A percentile compares a stretch with the other conserved stretches of the same genome.
phyloP scores from a whole-genome alignment of 2,797 vertebrate genomes.

The Cercopithecus neglectus region DNA sequence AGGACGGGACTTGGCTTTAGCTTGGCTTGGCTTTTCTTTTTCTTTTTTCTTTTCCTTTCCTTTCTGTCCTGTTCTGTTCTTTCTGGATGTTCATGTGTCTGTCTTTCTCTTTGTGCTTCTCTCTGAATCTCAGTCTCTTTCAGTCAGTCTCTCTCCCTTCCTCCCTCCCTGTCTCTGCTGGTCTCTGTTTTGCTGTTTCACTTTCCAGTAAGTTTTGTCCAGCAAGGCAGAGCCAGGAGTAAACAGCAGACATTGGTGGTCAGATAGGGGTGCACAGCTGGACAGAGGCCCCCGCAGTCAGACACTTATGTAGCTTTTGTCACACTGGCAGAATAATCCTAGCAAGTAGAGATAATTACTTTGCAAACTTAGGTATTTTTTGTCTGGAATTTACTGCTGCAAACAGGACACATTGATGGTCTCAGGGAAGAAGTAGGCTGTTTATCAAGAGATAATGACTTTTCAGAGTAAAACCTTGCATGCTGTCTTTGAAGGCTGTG shows the following conservation, averaged over 20 bases:
- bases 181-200: not conserved
- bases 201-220: rapidly evolving
- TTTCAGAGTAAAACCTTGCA: not conserved
- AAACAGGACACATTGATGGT: not conserved
- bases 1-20: not conserved
- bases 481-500: not conserved
- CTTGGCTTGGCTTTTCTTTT: too few relatives aligned
- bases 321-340: not conserved
- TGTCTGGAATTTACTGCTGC: not conserved
- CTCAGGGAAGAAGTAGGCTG: not conserved
- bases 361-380: not conserved
- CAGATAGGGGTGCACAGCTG: rapidly evolving
- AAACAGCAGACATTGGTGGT: not conserved
- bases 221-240: not conserved
- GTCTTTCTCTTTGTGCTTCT: not conserved
- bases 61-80: rapidly evolving
- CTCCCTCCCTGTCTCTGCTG: not conserved
- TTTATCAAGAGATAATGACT: rapidly evolving
- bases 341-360: not conserved
- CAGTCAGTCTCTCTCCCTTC: not conserved
- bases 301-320: rapidly evolving
- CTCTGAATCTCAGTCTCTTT: not conserved
- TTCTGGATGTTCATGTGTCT: not conserved
- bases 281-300: not conserved
- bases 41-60: too few relatives aligned